Percentiles rank a stretch among this genome's conserved stretches.
Evolutionary conservation across 92 coral and sea anemone genomes (phyloP).

Genomic region (Palythoa grandis): DNA sequence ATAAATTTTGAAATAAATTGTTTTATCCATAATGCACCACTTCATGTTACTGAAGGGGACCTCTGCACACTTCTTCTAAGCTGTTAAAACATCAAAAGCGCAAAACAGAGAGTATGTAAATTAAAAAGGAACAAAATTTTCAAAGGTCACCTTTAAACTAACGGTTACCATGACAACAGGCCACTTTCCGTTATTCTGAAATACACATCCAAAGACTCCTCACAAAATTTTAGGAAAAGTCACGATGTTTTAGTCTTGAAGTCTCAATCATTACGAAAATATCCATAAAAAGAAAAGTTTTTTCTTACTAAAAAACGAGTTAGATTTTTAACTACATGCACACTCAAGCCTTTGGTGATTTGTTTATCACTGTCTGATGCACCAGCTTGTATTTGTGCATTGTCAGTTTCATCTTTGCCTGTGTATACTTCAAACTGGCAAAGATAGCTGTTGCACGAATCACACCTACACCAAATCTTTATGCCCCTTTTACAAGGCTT

Average conservation of each 20-base stretch:
- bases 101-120: too few relatives aligned
- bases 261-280: neutral
- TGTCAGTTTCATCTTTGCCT: slow-evolving; percentile 1
- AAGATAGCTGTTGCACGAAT: neutral
- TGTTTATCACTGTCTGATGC: neutral
- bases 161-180: too few relatives aligned
- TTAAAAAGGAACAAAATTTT: too few relatives aligned
- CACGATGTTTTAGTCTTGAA: slow-evolving; percentile 5
- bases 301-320: slow-evolving; percentile 11
- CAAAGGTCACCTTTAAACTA: too few relatives aligned
- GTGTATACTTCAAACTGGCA: slow-evolving; percentile 55
- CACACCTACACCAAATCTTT: neutral
- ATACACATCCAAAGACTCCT: too few relatives aligned
- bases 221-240: too few relatives aligned
- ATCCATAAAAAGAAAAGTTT: slow-evolving; percentile 21
- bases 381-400: neutral
- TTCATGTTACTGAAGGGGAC: too few relatives aligned
- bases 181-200: too few relatives aligned
- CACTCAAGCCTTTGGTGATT: neutral
- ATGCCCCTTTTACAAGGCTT: neutral
- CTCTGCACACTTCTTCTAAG: too few relatives aligned
- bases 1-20: too few relatives aligned
- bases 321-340: slow-evolving; percentile 24
- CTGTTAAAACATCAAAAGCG: too few relatives aligned
- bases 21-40: too few relatives aligned